Conservation (phyloP, 1,140 invertebrate genomes). For the Augochlora pura region DNA sequence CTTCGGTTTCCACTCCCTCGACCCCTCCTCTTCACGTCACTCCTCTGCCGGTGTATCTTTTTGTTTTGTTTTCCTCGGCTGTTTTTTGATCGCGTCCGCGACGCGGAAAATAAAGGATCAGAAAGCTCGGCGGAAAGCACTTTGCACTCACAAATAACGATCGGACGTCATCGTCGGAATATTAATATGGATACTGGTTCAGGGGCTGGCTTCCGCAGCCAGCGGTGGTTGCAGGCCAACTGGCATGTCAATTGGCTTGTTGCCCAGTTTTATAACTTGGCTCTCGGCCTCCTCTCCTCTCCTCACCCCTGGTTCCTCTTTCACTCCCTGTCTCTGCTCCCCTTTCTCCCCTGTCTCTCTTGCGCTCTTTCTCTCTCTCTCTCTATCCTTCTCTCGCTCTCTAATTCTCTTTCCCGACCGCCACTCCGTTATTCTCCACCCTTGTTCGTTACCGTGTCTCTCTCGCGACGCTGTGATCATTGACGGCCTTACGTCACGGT, state of each 20-base stretch:
- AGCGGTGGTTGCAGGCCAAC: constrained; percentile 76
- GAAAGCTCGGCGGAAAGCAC: constrained; percentile 44
- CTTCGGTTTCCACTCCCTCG: not conserved
- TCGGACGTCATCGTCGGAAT: constrained; percentile 71
- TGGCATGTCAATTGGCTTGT: constrained; percentile 80
- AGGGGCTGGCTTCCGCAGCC: constrained; percentile 69
- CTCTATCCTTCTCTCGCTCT: not conserved
- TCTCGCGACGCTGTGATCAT: constrained; percentile 9
- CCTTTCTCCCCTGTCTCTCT: constrained; percentile 19
- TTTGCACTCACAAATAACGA: constrained; percentile 71
- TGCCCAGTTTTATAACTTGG: constrained; percentile 80
- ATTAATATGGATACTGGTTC: constrained; percentile 67
- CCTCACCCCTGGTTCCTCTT: constrained; percentile 22
- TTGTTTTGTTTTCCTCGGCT: not conserved
- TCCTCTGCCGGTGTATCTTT: not conserved
- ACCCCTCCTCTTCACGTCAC: not conserved
- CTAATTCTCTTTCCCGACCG: constrained; percentile 30
- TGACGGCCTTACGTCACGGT: constrained; percentile 61
- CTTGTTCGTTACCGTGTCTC: constrained; percentile 19
- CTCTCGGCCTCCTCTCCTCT: constrained; percentile 47
- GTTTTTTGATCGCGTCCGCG: too few species aligned
- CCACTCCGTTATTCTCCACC: constrained; percentile 14
- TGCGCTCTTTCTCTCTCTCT: too few species aligned
- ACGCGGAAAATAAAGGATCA: constrained; percentile 16
- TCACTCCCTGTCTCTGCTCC: not conserved